Evolutionary conservation across 2,797 vertebrate genomes (phyloP).

Genomic region (Monodelphis domestica): DNA sequence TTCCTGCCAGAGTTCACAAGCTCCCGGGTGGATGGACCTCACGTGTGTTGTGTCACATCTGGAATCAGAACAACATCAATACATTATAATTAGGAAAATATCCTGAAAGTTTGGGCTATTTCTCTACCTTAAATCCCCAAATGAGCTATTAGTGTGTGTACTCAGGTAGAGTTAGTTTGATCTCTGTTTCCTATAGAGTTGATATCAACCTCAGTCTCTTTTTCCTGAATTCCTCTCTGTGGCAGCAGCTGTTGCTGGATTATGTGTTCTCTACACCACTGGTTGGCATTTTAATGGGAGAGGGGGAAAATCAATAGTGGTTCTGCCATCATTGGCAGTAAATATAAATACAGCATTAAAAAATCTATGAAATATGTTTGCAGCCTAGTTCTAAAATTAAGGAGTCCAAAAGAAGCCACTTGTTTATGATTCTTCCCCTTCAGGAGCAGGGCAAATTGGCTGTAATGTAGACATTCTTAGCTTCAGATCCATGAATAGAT

Average conservation of each 20-base stretch:
- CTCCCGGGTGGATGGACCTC: not conserved
- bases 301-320: slow-evolving; percentile 62
- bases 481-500: not conserved
- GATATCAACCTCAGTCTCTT: not conserved
- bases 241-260: slow-evolving; percentile 27
- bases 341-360: slow-evolving; percentile 53
- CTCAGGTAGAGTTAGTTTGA: not conserved
- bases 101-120: not conserved
- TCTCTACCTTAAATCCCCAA: not conserved
- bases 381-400: slow-evolving; percentile 26
- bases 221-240: not conserved
- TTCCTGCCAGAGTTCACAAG: not conserved
- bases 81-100: not conserved
- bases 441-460: not conserved
- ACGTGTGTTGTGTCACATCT: not conserved
- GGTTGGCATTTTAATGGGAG: slow-evolving; percentile 63
- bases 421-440: not conserved
- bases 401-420: not conserved
- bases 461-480: not conserved
- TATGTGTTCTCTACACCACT: slow-evolving; percentile 49
- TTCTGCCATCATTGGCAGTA: slow-evolving; percentile 25
- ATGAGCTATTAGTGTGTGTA: not conserved
- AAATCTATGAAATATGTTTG: slow-evolving; percentile 51
- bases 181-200: not conserved
- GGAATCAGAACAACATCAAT: not conserved